Evolutionary conservation across 2,888 invertebrate genomes (phyloP).

Genomic region (Ormyrus rosae): DNA sequence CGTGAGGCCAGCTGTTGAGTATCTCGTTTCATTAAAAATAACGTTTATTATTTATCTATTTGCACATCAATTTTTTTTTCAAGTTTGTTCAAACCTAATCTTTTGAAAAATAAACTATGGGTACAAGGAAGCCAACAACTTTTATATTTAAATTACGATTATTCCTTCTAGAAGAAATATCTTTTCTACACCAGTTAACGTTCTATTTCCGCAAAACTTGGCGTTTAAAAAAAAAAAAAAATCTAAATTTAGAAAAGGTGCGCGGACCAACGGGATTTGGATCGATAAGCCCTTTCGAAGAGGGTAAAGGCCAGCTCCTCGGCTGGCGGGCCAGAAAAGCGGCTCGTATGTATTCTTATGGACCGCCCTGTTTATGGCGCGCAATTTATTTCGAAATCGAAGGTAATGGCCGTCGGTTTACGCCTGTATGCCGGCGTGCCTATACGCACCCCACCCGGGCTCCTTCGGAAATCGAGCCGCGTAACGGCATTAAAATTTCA

Average conservation of each 20-base stretch:
- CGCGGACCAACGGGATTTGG: background rate
- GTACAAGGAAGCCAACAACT: no score
- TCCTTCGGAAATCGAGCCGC: conserved; percentile 55
- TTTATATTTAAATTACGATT: no score
- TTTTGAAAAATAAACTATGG: no score
- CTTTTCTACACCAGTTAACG: background rate
- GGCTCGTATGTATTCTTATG: conserved; percentile 74
- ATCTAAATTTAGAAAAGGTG: background rate
- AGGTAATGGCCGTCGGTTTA: conserved; percentile 74
- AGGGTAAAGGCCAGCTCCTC: background rate
- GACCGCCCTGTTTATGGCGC: conserved; percentile 74
- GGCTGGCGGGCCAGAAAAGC: conserved; percentile 62
- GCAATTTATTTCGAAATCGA: conserved; percentile 75
- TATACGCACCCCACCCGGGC: conserved; percentile 12
- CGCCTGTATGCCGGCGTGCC: conserved; percentile 58
- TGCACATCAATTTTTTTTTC: no score
- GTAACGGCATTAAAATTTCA: conserved; percentile 73
- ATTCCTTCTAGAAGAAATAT: background rate
- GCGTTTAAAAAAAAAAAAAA: background rate
- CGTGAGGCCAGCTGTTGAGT: no score
- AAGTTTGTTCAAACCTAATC: no score
- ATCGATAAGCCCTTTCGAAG: conserved; percentile 26
- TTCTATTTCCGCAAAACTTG: background rate
- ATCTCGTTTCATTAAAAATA: no score
- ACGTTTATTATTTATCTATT: no score